These are phyloP conservation scores for Peromyscus melanophrys DNA, from an alignment of 2,797 vertebrate species.

Conservation along the genomic window DNA sequence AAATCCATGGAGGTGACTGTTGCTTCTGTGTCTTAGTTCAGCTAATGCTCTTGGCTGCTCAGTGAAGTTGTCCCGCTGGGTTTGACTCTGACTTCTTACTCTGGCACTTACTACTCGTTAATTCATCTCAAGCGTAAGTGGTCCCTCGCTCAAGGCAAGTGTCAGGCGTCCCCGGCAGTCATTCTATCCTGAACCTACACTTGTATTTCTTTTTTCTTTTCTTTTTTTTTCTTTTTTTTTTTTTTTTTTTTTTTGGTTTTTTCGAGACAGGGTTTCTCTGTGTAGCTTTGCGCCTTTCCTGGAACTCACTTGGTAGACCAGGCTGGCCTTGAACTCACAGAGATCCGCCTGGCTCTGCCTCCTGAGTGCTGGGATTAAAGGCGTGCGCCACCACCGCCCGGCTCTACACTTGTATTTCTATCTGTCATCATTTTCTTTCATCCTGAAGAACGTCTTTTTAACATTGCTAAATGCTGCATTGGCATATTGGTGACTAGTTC, in stretches of 20 bases:
- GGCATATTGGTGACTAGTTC: not conserved
- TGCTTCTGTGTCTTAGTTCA: not conserved
- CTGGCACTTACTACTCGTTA: slow-evolving; percentile 62
- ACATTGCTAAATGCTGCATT: not conserved
- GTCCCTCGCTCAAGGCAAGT: slow-evolving; percentile 19
- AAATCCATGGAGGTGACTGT: not conserved
- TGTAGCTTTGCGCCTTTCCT: too few species aligned
- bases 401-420: not conserved
- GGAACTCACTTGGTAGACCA: too few species aligned
- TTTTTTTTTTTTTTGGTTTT: too few species aligned
- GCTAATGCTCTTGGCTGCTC: slow-evolving; percentile 61
- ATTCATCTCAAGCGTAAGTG: slow-evolving; percentile 66
- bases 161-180: not conserved
- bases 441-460: not conserved
- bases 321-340: too few species aligned
- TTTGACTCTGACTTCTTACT: slow-evolving; percentile 66
- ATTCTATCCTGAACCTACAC: not conserved
- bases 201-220: not conserved
- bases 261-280: too few species aligned
- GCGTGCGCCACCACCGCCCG: too few species aligned
- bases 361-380: too few species aligned
- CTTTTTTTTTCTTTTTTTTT: too few species aligned
- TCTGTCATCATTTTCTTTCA: not conserved
- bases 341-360: too few species aligned
- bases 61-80: slow-evolving; percentile 53